Conservation (phyloP, 1,140 invertebrate species). For the Calliphora vicina region DNA sequence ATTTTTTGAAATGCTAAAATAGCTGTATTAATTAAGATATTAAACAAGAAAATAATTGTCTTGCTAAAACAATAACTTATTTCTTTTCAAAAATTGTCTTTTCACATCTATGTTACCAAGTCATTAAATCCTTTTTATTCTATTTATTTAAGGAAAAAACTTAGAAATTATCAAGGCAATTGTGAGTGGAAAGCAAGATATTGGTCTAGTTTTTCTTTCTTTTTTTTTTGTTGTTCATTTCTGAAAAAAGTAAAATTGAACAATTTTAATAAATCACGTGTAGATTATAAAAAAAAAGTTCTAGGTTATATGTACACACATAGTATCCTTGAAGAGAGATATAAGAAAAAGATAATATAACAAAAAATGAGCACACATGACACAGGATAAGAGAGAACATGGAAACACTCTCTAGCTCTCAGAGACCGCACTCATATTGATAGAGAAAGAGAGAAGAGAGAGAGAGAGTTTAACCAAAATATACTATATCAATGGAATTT, state of each 20-base stretch:
- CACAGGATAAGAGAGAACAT: background rate
- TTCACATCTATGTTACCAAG: background rate
- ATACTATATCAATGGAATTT: constrained; percentile 14
- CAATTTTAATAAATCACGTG: constrained; percentile 29
- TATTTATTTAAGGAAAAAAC: background rate
- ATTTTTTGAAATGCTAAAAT: too few relatives aligned
- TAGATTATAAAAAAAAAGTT: constrained; percentile 31
- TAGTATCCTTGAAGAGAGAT: constrained; percentile 26
- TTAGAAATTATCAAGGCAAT: background rate
- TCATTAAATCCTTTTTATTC: background rate
- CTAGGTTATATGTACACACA: constrained; percentile 34
- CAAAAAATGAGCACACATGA: background rate
- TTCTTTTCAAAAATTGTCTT: too few relatives aligned
- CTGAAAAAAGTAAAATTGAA: background rate
- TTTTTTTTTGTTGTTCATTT: background rate
- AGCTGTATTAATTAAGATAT: too few relatives aligned
- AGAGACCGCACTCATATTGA: too few relatives aligned
- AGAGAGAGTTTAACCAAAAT: background rate
- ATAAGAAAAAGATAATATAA: too few relatives aligned
- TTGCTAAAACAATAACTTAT: too few relatives aligned
- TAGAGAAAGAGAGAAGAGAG: background rate
- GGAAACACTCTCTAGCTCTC: background rate
- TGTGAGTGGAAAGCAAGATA: background rate
- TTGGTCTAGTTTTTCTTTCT: background rate
- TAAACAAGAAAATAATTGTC: too few relatives aligned